Evolutionary conservation across 2,888 invertebrate genomes (phyloP).

Genomic region (Drosophila colorata): DNA sequence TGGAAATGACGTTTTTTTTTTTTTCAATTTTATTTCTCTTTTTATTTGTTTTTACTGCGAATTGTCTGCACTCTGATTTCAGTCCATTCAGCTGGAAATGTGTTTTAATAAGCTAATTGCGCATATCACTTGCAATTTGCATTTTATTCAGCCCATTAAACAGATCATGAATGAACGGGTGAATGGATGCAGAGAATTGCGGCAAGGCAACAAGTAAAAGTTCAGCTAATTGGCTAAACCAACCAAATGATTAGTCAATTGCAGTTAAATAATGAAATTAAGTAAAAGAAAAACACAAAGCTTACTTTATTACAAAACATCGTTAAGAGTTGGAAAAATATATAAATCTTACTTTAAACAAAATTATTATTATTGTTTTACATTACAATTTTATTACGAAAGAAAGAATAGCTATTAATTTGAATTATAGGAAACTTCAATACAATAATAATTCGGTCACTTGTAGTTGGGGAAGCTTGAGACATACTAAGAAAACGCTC

Average conservation of each 20-base stretch:
- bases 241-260: constrained; percentile 6
- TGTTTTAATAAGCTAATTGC: not conserved
- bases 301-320: not conserved
- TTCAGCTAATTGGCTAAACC: constrained; percentile 4
- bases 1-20: constrained; percentile 8
- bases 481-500: too few relatives aligned
- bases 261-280: not conserved
- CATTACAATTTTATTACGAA: too few relatives aligned
- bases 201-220: constrained; percentile 26
- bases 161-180: not conserved
- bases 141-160: constrained; percentile 1
- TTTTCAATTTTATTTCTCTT: not conserved
- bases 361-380: not conserved
- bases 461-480: too few relatives aligned
- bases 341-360: not conserved
- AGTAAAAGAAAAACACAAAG: too few relatives aligned
- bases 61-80: constrained; percentile 1
- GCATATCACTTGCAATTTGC: not conserved
- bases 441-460: too few relatives aligned
- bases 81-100: not conserved
- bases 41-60: not conserved
- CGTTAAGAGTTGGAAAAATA: too few relatives aligned
- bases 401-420: too few relatives aligned
- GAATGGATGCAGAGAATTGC: not conserved
- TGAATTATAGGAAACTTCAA: too few relatives aligned